Conservation (phyloP, 2,113 vertebrate species). For the Panthera leo region DNA sequence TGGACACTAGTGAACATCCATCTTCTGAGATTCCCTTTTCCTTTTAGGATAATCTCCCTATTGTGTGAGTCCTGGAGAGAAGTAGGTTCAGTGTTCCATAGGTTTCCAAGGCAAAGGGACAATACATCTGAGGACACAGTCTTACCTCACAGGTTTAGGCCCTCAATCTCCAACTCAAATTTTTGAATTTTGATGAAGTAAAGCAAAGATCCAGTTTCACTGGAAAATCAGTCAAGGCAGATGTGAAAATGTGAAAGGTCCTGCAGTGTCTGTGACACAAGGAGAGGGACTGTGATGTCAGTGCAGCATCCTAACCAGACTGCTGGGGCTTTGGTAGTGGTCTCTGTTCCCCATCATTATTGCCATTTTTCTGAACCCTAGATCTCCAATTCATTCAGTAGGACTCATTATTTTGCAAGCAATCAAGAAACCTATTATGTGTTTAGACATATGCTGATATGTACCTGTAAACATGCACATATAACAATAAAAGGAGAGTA, state of each 20-base stretch:
- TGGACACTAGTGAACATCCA: neutral
- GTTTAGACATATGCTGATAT: neutral
- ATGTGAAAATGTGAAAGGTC: neutral
- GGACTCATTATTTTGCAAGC: neutral
- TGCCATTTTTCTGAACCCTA: neutral
- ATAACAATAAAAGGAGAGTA: neutral
- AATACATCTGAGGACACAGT: neutral
- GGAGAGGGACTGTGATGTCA: neutral
- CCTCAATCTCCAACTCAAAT: neutral
- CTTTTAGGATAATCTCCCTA: neutral
- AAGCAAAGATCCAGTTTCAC: neutral
- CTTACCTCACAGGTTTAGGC: neutral
- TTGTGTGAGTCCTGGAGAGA: neutral
- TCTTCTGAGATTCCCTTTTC: neutral
- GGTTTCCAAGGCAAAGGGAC: neutral
- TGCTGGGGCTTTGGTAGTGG: accelerated
- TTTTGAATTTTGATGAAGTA: neutral
- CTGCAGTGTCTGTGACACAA: neutral
- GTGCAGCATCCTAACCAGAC: neutral
- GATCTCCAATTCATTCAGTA: neutral
- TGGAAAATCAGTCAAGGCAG: neutral
- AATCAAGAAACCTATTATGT: neutral
- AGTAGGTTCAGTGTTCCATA: no score
- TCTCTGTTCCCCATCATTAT: neutral
- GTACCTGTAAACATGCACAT: neutral